Evolutionary conservation across 1,140 invertebrate species (phyloP).

Genomic region (Helicorthomorpha holstii): DNA sequence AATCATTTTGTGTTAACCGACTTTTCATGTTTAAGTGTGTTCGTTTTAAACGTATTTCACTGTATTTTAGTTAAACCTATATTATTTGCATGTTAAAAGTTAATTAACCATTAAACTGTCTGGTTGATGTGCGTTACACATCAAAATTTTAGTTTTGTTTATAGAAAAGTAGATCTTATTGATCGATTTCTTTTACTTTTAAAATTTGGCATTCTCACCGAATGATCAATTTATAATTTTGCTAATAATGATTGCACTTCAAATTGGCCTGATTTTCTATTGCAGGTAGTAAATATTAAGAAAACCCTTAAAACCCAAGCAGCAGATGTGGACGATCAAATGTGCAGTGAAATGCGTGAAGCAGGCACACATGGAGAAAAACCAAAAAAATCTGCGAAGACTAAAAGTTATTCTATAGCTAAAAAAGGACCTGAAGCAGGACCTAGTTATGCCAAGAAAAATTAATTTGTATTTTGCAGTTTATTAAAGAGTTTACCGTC

Average conservation of each 20-base stretch:
- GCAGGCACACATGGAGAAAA: constrained; percentile 28
- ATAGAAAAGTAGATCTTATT: too few species aligned
- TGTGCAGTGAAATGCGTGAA: constrained; percentile 34
- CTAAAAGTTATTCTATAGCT: constrained; percentile 19
- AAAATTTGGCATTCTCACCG: too few species aligned
- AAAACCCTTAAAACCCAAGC: constrained; percentile 59
- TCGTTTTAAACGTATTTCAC: too few species aligned
- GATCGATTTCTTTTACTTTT: too few species aligned
- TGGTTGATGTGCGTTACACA: too few species aligned
- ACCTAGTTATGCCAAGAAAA: constrained; percentile 7
- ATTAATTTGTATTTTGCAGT: constrained; percentile 10
- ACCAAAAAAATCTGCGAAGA: constrained; percentile 29
- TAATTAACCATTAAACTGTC: too few species aligned
- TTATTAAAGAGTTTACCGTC: not conserved
- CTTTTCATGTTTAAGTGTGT: too few species aligned
- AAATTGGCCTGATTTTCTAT: constrained; percentile 14
- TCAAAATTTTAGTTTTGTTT: too few species aligned
- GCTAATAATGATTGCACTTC: not conserved
- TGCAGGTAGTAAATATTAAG: constrained; percentile 56
- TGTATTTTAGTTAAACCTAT: too few species aligned
- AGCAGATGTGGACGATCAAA: constrained; percentile 43
- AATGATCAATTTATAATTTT: not conserved
- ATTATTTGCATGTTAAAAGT: too few species aligned
- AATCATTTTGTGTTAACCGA: too few species aligned
- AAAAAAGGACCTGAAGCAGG: not conserved